Evolutionary conservation across 2,113 vertebrate genomes (phyloP).

Genomic region (Gadus chalcogrammus): DNA sequence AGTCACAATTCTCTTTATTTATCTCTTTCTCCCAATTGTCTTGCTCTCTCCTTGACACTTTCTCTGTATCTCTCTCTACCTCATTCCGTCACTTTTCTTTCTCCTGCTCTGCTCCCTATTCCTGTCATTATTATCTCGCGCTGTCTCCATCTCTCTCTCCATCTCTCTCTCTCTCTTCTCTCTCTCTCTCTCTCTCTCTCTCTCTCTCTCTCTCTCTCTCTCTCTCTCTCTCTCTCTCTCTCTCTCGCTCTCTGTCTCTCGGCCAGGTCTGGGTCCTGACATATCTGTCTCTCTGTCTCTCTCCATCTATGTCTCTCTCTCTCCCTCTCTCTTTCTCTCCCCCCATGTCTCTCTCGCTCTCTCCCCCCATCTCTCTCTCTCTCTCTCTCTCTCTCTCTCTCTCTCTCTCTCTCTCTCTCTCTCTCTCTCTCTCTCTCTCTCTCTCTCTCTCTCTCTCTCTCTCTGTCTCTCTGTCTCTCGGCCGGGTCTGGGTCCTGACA

Average conservation of each 20-base stretch:
- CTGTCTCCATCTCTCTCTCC: not conserved
- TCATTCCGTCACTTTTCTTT: not conserved
- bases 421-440: slow-evolving; percentile 22
- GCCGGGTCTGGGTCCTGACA: slow-evolving; percentile 79
- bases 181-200: not conserved
- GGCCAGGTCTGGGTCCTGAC: slow-evolving; percentile 51
- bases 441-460: slow-evolving; percentile 28
- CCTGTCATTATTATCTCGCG: not conserved
- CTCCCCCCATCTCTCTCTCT: slow-evolving; percentile 2
- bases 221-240: not conserved
- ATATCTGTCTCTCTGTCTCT: slow-evolving; percentile 17
- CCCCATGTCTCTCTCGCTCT: slow-evolving; percentile 6
- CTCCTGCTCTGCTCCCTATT: not conserved
- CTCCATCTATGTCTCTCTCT: not conserved
- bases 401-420: slow-evolving; percentile 21
- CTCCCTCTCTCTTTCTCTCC: slow-evolving; percentile 6
- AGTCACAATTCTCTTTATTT: not conserved
- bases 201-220: not conserved
- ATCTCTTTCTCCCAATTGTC: not conserved
- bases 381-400: slow-evolving; percentile 33
- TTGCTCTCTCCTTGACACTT: not conserved
- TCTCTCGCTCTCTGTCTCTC: not conserved
- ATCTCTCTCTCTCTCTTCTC: not conserved
- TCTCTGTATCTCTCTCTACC: not conserved
- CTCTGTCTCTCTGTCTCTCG: slow-evolving; percentile 34